These are phyloP conservation scores for Xanthia togata DNA, from an alignment of 2,888 invertebrate genomes.

Conservation along the genomic window DNA sequence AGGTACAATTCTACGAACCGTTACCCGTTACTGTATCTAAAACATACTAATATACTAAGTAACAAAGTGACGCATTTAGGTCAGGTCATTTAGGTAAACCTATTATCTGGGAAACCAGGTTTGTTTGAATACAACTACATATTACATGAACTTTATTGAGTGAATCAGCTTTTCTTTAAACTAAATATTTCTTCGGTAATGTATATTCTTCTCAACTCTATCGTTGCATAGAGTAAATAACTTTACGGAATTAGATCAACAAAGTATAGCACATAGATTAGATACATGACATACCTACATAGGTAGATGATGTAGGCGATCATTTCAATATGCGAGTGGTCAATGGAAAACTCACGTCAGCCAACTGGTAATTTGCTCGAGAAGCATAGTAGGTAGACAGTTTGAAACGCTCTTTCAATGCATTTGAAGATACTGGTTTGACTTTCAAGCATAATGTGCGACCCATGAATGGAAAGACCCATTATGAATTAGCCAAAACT, in stretches of 20 bases:
- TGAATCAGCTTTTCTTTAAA: slow-evolving; percentile 37
- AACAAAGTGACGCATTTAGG: slow-evolving; percentile 58
- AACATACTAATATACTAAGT: slow-evolving; percentile 18
- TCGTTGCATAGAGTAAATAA: background rate
- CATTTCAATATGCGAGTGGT: background rate
- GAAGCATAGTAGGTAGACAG: too few relatives aligned
- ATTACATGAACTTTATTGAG: slow-evolving; percentile 33
- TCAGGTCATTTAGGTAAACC: slow-evolving; percentile 57
- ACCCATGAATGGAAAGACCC: too few relatives aligned
- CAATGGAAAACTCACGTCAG: too few relatives aligned
- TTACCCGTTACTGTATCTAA: slow-evolving; percentile 9
- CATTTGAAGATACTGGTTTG: too few relatives aligned
- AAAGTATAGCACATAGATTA: too few relatives aligned
- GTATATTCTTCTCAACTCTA: slow-evolving; percentile 4
- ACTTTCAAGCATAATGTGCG: background rate
- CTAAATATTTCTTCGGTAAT: slow-evolving; percentile 26
- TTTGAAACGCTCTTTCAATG: too few relatives aligned
- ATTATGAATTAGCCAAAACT: background rate
- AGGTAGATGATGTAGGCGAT: background rate
- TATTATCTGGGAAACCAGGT: slow-evolving; percentile 45
- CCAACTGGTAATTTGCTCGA: too few relatives aligned
- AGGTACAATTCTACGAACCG: slow-evolving; percentile 22
- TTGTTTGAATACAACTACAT: slow-evolving; percentile 17
- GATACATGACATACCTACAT: too few relatives aligned
- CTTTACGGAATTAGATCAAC: background rate